Percentiles rank a stretch among this genome's conserved stretches.
Conservation (phyloP, 2,113 vertebrate genomes). For the Bubalus kerabau region DNA sequence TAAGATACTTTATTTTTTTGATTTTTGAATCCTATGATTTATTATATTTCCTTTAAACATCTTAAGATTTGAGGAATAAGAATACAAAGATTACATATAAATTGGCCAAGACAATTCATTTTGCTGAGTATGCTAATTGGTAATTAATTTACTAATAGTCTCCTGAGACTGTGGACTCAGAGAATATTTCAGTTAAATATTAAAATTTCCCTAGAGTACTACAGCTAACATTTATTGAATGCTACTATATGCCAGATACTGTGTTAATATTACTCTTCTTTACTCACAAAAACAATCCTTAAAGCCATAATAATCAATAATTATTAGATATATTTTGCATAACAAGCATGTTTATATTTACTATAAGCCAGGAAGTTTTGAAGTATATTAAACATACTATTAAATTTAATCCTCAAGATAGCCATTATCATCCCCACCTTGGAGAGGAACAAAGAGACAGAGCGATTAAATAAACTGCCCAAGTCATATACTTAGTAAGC, state of each 20-base stretch:
- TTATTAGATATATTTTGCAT: background rate
- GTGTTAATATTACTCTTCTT: background rate
- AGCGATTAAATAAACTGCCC: background rate
- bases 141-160: background rate
- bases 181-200: background rate
- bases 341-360: background rate
- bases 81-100: background rate
- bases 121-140: background rate
- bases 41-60: background rate
- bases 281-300: background rate
- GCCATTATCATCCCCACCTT: background rate
- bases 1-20: background rate
- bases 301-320: background rate
- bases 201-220: background rate
- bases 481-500: background rate
- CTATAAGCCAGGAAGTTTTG: background rate
- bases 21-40: background rate
- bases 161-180: background rate
- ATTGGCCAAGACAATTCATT: background rate
- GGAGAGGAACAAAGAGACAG: background rate
- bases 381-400: background rate
- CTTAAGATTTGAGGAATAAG: background rate
- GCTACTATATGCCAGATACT: background rate
- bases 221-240: background rate
- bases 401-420: background rate